A percentile compares a stretch with the other conserved stretches of the same genome.
Conservation (phyloP, 92 coral and sea anemone genomes). For the Paragorgia papillata region DNA sequence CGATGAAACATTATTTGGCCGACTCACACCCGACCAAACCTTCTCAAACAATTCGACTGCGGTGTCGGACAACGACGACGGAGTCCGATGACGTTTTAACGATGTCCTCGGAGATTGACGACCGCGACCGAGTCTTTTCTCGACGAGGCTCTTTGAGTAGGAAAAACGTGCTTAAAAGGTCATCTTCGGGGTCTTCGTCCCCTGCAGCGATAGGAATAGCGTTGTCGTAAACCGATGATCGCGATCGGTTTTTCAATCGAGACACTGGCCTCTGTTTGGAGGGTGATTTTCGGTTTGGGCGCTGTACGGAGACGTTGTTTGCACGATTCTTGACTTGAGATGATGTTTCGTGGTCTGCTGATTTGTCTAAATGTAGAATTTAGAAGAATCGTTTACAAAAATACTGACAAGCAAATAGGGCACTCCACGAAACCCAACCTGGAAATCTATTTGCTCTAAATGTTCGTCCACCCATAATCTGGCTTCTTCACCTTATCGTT, state of each 20-base stretch:
- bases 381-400: too few species aligned
- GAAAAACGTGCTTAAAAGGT: constrained; percentile 14
- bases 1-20: background rate
- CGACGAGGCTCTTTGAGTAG: background rate
- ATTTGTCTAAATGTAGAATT: too few species aligned
- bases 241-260: background rate
- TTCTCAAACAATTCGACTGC: constrained; percentile 37
- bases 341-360: too few species aligned
- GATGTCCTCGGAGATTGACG: constrained; percentile 36
- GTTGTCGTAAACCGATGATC: background rate
- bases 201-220: constrained; percentile 52
- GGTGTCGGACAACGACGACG: constrained; percentile 33
- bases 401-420: too few species aligned
- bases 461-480: too few species aligned
- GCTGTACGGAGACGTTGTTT: too few species aligned
- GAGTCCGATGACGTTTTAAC: constrained; percentile 20
- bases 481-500: too few species aligned
- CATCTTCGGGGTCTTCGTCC: constrained; percentile 67
- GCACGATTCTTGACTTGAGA: too few species aligned
- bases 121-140: constrained; percentile 2
- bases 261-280: background rate
- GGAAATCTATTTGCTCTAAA: too few species aligned
- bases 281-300: background rate
- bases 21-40: constrained; percentile 1
- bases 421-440: too few species aligned